Percentiles rank a stretch among this genome's conserved stretches.
These are phyloP conservation scores for Carterocephalus palaemon DNA, from an alignment of 2,888 invertebrate genomes.

Conservation along the genomic window DNA sequence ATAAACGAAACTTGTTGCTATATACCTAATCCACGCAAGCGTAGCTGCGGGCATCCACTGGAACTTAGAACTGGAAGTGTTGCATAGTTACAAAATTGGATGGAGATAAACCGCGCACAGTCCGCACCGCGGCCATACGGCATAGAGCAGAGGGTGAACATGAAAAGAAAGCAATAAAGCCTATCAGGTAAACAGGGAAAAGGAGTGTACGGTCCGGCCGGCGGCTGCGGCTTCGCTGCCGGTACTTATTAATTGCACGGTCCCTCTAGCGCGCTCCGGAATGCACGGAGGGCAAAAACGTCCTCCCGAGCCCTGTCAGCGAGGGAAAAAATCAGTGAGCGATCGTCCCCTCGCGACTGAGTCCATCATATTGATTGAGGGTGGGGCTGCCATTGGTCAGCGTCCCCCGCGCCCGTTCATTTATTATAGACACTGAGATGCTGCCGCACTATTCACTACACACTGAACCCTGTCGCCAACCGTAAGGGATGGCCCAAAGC, in stretches of 20 bases:
- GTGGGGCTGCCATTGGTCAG: constrained; percentile 78
- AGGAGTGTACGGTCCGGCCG: constrained; percentile 50
- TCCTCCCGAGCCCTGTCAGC: constrained; percentile 76
- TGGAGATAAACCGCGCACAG: not conserved
- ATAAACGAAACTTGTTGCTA: too few relatives aligned
- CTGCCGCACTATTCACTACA: constrained; percentile 48
- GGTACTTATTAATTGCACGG: constrained; percentile 71
- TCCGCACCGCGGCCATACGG: not conserved
- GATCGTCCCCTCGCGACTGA: constrained; percentile 78
- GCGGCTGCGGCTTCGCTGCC: constrained; percentile 11
- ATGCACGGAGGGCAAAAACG: constrained; percentile 73
- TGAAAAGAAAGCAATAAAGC: constrained; percentile 40
- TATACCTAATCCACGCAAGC: too few relatives aligned
- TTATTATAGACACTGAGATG: constrained; percentile 79
- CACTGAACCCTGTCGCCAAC: not conserved
- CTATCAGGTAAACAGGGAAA: constrained; percentile 54
- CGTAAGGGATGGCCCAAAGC: constrained; percentile 14
- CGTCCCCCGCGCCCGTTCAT: constrained; percentile 77
- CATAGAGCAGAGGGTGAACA: constrained; percentile 18
- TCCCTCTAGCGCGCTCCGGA: constrained; percentile 56
- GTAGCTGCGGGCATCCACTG: too few relatives aligned
- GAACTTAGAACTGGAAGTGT: too few relatives aligned
- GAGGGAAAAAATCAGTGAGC: constrained; percentile 80
- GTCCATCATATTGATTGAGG: constrained; percentile 81
- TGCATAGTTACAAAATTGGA: not conserved